Evolutionary conservation across 1,140 invertebrate species (phyloP).

Genomic region (Aphelinus atriplicis): DNA sequence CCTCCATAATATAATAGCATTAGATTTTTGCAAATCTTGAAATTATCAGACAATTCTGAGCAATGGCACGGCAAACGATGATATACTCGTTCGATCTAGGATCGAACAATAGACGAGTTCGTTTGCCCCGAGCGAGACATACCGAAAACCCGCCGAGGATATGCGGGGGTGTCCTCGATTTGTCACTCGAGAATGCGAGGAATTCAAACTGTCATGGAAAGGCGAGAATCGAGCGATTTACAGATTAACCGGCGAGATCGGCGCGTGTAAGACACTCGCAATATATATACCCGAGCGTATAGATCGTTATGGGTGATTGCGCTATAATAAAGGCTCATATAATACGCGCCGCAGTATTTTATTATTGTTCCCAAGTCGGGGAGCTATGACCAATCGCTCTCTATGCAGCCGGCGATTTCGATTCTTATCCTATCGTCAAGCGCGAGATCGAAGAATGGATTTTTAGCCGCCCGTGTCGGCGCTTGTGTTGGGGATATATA

Average conservation of each 20-base stretch:
- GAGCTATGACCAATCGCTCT: too few species aligned
- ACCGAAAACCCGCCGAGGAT: slow-evolving; percentile 1
- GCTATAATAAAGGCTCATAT: too few species aligned
- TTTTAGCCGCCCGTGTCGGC: too few species aligned
- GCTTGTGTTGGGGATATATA: too few species aligned
- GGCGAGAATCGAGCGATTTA: not conserved
- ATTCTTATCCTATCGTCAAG: not conserved
- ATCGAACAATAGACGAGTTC: not conserved
- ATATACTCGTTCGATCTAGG: not conserved
- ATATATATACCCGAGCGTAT: not conserved
- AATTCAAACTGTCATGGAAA: not conserved
- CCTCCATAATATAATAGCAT: too few species aligned
- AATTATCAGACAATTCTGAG: too few species aligned
- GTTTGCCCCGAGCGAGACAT: not conserved
- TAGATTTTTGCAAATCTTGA: too few species aligned
- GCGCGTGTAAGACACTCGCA: not conserved
- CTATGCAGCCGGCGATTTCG: too few species aligned
- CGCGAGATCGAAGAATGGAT: not conserved
- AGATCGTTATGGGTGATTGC: not conserved
- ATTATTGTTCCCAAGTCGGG: too few species aligned
- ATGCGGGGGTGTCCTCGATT: slow-evolving; percentile 17
- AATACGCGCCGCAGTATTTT: too few species aligned
- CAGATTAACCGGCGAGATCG: slow-evolving; percentile 3
- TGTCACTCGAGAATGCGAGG: slow-evolving; percentile 10
- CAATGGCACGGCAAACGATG: too few species aligned